Base-by-base conservation (phyloP, 1,140 invertebrate genomes). In the Diachasmimorpha longicaudata region DNA sequence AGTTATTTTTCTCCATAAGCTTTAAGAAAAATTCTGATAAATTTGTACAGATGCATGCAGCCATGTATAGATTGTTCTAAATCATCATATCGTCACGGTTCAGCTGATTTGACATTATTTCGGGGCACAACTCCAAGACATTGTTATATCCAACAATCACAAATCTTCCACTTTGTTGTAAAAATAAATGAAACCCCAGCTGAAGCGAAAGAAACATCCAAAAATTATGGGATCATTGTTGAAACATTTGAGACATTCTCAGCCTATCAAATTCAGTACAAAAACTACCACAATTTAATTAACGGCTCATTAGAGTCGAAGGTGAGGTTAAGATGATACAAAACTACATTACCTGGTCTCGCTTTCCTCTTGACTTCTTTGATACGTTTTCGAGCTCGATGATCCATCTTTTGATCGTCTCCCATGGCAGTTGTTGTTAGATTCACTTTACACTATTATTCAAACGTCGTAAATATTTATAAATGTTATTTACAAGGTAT, bases 341-440 rank as follows among this genome's bases (percentile, higher is more conserved):
- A 39, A 16, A 16, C 21, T 68, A 39, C n/a, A 16, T 90, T 91
- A 96, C 95, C 95, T 86, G 96, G 96, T 86, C 96, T 91, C 6
- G 96, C 96, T 90, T 95, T 95, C 77, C 91, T 91, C 88, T 97
- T 97, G 4, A 96, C 94, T 86, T 97, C 96, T 82, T 93, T 93
- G 72, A 97, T 95, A 75, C 96, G 91, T 89, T 96, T 96, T 79
- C 92, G 92, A 19, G 94, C 92, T 83, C 95, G 92, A 83, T 95
- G 93, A 79, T 94, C 92, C 84, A 95, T 78, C 84, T 93, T 86
- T 13, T 77, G 31, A 37, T 87, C 86, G 1, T 87, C 87, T 36
- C 84, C 81, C 86, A 88, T 88, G 16, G 46, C 75, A 74, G 72
- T 78, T 76, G 75, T 78, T 39, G 13, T 72, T 77, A 63, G 58